Evolutionary conservation across 2,797 vertebrate genomes (phyloP), one percentile per base, ranked within the genome.

Genomic region (Tauraco hartlaubi): DNA sequence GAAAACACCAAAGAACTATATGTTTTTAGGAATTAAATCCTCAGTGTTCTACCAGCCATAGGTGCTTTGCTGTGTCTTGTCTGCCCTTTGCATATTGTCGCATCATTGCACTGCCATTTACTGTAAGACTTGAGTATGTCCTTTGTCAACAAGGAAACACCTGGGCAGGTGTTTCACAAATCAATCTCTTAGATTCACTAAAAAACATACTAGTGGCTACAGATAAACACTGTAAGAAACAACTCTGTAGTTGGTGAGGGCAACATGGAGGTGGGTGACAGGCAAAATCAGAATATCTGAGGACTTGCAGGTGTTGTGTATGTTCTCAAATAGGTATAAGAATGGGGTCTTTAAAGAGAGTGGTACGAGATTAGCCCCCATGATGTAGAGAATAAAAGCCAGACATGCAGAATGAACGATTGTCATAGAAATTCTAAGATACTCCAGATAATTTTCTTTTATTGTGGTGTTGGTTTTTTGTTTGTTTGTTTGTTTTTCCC

Each of bases 311-410:
- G 23, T 22, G 72, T 72, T 56, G 73, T 35, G 51, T 23, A 4
- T 35, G 21, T 35, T 77, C 17, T 26, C 0, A 3, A 25, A 8
- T 3, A 41, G 8, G 17, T 49, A 4, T 29, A 48, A 76, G 2
- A 8, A 1, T 3, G 5, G 20, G 8, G 8, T 20, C 61, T 91
- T 78, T 28, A 37, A 46, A 26, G 0, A 1, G 26, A 56, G 26
- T 19, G 51, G 11, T 49, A 23, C 43, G 44, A 59, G 15, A 9
- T 44, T 9, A 62, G 12, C 35, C 25, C 15, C 4, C 3, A 1
- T 14, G 25, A 48, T 21, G 14, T 2, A 3, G 15, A 78, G 39
- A 67, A 49, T 29, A 41, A 63, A 83, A 85, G 23, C 3, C 58
- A 37, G 46, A 18, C 29, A 25, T 51, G 62, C 41, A 61, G 66